phyloP scores from a whole-genome alignment of 2,797 vertebrate species.

The Cottoperca gobio region DNA sequence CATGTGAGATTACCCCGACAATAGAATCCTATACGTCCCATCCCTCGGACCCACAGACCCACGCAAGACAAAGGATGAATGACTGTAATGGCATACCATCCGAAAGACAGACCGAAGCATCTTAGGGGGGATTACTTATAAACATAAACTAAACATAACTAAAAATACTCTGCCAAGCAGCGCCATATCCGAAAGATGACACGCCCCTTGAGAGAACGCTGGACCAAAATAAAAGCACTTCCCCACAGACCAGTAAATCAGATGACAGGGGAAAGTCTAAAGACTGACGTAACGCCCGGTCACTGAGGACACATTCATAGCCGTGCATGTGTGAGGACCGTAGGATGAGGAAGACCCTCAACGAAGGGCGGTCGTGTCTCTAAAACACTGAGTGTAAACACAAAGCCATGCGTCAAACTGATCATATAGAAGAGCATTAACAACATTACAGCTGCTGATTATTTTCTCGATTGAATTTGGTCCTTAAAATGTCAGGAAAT shows the following conservation, averaged over 20 bases:
- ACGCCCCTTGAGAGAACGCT: constrained; percentile 70
- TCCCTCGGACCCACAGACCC: background rate
- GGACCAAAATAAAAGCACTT: constrained; percentile 84
- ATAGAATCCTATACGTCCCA: too few species aligned
- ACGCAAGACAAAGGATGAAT: constrained; percentile 45
- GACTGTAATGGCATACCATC: constrained; percentile 39
- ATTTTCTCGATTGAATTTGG: background rate
- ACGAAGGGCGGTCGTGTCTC: constrained; percentile 23
- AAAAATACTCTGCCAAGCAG: constrained; percentile 73
- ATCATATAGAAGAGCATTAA: background rate
- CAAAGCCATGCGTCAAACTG: constrained; percentile 7
- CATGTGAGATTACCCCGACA: too few species aligned
- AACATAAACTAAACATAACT: constrained; percentile 74
- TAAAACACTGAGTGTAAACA: constrained; percentile 26
- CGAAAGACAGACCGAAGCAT: constrained; percentile 55
- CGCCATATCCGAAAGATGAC: constrained; percentile 80
- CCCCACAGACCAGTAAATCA: constrained; percentile 78
- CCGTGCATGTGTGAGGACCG: constrained; percentile 37
- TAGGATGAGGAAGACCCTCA: constrained; percentile 17
- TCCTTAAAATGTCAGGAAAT: background rate
- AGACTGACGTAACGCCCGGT: constrained; percentile 66
- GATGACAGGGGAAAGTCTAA: constrained; percentile 71
- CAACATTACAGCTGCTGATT: too few species aligned
- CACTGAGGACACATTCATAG: constrained; percentile 62
- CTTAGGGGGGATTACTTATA: constrained; percentile 64